phyloP scores from a whole-genome alignment of 2,797 vertebrate species.

The Hemibagrus guttatus region DNA sequence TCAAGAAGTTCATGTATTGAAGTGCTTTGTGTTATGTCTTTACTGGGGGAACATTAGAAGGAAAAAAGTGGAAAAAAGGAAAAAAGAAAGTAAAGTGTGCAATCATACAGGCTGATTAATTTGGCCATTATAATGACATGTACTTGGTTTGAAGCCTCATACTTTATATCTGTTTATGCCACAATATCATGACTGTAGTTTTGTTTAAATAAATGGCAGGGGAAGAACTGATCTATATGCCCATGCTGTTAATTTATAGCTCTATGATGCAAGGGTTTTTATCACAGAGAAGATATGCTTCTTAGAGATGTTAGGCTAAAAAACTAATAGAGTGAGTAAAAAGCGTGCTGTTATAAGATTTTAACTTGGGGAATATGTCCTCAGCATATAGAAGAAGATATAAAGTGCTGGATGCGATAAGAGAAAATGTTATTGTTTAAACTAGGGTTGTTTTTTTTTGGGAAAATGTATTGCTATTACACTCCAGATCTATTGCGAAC shows the following conservation, averaged over 20 bases:
- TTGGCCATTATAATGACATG: conserved; percentile 3
- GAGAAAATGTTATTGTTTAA: background rate
- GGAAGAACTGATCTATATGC: background rate
- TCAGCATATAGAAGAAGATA: background rate
- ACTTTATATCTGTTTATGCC: background rate
- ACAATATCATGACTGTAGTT: background rate
- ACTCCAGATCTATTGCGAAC: background rate
- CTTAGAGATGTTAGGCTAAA: background rate
- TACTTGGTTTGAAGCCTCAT: background rate
- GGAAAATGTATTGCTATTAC: background rate
- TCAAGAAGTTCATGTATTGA: background rate
- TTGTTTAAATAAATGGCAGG: background rate
- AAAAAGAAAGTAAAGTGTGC: background rate
- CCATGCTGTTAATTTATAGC: background rate
- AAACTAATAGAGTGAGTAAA: background rate
- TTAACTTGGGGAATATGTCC: background rate
- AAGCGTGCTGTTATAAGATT: background rate
- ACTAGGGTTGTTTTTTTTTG: background rate
- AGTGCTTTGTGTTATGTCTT: background rate
- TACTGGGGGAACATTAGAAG: background rate
- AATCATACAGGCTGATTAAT: background rate
- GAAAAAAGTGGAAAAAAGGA: background rate
- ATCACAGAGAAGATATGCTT: background rate
- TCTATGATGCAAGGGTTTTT: background rate
- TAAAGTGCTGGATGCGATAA: background rate